phyloP scores from a whole-genome alignment of 92 coral and sea anemone species.

The Phenganax stokvisi region DNA sequence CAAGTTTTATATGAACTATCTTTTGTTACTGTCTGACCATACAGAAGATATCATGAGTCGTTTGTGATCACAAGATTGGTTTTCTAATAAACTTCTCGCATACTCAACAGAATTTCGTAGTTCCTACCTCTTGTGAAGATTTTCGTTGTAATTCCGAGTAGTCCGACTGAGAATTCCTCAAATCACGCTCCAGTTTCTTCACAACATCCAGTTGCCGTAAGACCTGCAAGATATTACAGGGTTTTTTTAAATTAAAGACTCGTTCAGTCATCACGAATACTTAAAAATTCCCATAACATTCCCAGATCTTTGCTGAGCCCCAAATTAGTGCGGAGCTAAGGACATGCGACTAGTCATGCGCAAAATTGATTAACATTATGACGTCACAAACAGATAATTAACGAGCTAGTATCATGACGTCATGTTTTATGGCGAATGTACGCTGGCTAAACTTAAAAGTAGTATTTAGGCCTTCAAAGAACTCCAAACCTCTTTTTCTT shows the following conservation, averaged over 20 bases:
- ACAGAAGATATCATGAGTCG: no score
- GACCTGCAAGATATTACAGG: conserved; percentile 47
- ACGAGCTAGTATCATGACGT: not conserved
- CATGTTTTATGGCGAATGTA: not conserved
- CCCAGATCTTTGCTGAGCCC: no score
- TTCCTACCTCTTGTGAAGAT: conserved; percentile 90
- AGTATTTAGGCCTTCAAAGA: not conserved
- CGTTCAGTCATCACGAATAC: not conserved
- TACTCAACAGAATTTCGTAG: not conserved
- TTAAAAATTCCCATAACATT: no score
- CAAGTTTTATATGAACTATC: no score
- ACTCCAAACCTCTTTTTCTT: conserved; percentile 75
- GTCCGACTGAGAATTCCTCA: conserved; percentile 62
- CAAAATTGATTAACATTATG: not conserved
- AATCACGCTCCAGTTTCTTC: conserved; percentile 76
- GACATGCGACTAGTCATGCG: not conserved
- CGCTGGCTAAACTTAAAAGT: not conserved
- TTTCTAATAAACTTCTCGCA: not conserved
- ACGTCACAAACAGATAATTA: not conserved
- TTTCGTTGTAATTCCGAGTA: conserved; percentile 60
- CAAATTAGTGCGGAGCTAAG: not conserved
- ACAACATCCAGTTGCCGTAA: conserved; percentile 86
- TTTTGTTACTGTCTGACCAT: no score
- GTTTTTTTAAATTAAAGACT: not conserved
- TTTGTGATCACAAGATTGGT: no score